Evolutionary conservation across 2,113 vertebrate genomes (phyloP).

Genomic region (Equus quagga): DNA sequence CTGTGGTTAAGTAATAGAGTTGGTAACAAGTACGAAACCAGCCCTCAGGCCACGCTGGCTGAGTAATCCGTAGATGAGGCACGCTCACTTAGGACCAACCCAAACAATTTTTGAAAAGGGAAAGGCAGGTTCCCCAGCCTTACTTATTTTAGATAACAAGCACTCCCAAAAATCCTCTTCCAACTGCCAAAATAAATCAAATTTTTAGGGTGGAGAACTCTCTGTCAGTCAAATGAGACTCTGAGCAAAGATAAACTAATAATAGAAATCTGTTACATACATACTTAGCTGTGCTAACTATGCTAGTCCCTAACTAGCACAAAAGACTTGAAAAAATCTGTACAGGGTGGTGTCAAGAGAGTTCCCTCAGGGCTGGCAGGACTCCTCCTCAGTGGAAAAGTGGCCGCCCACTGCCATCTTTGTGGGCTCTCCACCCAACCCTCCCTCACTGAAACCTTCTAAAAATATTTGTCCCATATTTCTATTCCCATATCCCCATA

Average conservation of each 20-base stretch:
- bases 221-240: constrained; percentile 64
- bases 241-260: constrained; percentile 65
- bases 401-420: neutral
- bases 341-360: constrained; percentile 43
- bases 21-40: constrained; percentile 57
- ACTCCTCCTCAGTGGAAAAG: neutral
- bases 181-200: constrained; percentile 74
- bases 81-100: constrained; percentile 47
- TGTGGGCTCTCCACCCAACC: neutral
- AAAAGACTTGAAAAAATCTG: constrained; percentile 46
- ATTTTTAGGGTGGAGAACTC: constrained; percentile 67
- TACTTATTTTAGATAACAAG: constrained; percentile 71
- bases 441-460: neutral
- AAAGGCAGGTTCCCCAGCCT: constrained; percentile 29
- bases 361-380: neutral
- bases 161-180: constrained; percentile 50
- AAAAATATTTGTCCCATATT: constrained; percentile 43
- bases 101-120: neutral
- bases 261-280: constrained; percentile 69
- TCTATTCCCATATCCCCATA: constrained; percentile 6
- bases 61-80: constrained; percentile 53
- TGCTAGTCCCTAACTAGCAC: constrained; percentile 48
- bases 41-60: constrained; percentile 46
- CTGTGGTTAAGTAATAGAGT: constrained; percentile 38
- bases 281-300: constrained; percentile 56